These are phyloP conservation scores for Chirona hameri DNA, from an alignment of 2,888 invertebrate species.

Conservation along the genomic window DNA sequence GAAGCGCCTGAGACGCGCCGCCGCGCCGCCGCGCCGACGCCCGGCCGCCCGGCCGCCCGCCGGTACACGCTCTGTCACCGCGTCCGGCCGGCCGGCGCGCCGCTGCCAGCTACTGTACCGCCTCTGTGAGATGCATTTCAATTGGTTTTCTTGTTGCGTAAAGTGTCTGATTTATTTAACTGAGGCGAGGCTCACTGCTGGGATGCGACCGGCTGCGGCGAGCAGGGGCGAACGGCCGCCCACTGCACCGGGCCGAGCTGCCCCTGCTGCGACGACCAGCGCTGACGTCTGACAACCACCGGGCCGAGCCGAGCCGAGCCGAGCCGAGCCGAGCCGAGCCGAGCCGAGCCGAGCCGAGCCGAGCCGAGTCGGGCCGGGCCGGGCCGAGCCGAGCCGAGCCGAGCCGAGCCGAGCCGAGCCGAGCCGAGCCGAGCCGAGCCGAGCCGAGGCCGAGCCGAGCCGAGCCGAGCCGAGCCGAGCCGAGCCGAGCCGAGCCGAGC, in stretches of 20 bases:
- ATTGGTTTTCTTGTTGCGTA: conserved; percentile 9
- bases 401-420: too few relatives aligned
- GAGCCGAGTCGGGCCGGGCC: too few relatives aligned
- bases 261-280: not conserved
- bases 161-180: conserved; percentile 26
- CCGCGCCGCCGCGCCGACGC: too few relatives aligned
- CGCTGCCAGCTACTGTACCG: conserved; percentile 12
- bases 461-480: too few relatives aligned
- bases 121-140: conserved; percentile 9
- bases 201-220: not conserved
- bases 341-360: too few relatives aligned
- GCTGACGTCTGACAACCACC: not conserved
- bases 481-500: too few relatives aligned
- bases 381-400: too few relatives aligned
- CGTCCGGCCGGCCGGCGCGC: not conserved
- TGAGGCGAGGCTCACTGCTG: not conserved
- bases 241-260: not conserved
- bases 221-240: not conserved
- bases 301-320: too few relatives aligned
- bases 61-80: conserved; percentile 10
- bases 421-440: not conserved
- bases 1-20: not conserved
- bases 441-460: too few relatives aligned
- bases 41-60: not conserved
- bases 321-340: too few relatives aligned